Evolutionary conservation across 2,113 vertebrate genomes (phyloP).

Genomic region (Perca fluviatilis): DNA sequence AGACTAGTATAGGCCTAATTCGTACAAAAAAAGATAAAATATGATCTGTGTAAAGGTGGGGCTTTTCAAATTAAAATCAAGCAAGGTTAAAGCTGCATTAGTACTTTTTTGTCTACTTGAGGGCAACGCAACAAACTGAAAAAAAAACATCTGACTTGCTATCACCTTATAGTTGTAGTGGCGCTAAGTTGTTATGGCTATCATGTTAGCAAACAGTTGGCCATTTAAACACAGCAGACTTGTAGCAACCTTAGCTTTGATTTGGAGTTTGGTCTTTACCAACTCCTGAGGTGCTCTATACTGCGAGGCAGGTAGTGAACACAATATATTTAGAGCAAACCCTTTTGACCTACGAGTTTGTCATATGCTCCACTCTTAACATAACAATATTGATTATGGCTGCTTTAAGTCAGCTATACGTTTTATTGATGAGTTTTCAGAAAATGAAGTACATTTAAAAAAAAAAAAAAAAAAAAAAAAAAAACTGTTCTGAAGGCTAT

Average conservation of each 20-base stretch:
- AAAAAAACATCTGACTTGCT: neutral
- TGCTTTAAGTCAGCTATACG: neutral
- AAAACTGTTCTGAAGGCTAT: constrained; percentile 5
- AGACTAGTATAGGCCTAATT: too few relatives aligned
- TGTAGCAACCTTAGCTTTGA: neutral
- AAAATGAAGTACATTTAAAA: constrained; percentile 25
- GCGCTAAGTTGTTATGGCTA: neutral
- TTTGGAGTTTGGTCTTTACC: too few relatives aligned
- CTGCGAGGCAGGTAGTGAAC: too few relatives aligned
- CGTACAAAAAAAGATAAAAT: neutral
- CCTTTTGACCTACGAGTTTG: neutral
- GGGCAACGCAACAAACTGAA: neutral
- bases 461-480: constrained; percentile 24
- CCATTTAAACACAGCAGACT: neutral
- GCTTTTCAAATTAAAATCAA: neutral
- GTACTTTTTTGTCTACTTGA: neutral
- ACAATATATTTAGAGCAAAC: neutral
- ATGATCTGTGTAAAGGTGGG: neutral
- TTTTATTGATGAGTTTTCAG: constrained; percentile 31
- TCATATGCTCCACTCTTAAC: neutral
- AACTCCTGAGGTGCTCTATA: too few relatives aligned
- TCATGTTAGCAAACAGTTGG: neutral
- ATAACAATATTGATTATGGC: neutral
- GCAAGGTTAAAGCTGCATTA: neutral
- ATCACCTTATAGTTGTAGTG: neutral